A percentile compares a stretch with the other conserved stretches of the same genome.
Conservation (phyloP, 2,797 vertebrate genomes). For the Rachycentron canadum region DNA sequence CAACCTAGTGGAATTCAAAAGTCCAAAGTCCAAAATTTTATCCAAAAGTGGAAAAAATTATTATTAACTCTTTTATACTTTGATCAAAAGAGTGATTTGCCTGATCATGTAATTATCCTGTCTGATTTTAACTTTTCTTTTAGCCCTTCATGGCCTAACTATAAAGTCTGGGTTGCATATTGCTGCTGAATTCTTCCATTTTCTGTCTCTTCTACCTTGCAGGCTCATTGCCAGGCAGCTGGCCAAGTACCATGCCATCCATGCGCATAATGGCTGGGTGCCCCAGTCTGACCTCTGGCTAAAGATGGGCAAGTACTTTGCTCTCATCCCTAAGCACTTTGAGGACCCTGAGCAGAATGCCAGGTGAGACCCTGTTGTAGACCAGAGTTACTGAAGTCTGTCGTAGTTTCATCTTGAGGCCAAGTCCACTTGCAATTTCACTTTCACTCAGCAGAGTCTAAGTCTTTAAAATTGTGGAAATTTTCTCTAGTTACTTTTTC, state of each 20-base stretch:
- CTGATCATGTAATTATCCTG: neutral
- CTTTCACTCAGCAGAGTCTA: neutral
- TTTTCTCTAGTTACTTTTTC: no score
- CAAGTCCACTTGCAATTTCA: no score
- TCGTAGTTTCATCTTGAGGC: neutral
- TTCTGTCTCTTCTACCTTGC: constrained; percentile 26
- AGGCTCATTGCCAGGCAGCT: constrained; percentile 96
- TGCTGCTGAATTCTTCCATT: neutral
- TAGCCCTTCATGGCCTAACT: neutral
- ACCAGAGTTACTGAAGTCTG: neutral
- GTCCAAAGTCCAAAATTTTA: no score
- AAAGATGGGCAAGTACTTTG: constrained; percentile 97
- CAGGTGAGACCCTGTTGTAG: constrained; percentile 83
- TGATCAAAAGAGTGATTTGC: no score
- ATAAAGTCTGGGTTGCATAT: neutral
- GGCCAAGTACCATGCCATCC: constrained; percentile 98
- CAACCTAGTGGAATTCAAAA: no score
- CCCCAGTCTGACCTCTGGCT: constrained; percentile 97
- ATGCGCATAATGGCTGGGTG: constrained; percentile 98
- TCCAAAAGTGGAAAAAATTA: no score
- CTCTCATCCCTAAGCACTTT: constrained; percentile 93
- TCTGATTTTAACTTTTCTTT: no score
- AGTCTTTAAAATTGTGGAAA: neutral
- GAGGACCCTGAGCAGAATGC: constrained; percentile 88
- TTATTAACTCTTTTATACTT: no score